These are phyloP conservation scores for Zaprionus lachaisei DNA, from an alignment of 1,140 invertebrate species.

Conservation along the genomic window DNA sequence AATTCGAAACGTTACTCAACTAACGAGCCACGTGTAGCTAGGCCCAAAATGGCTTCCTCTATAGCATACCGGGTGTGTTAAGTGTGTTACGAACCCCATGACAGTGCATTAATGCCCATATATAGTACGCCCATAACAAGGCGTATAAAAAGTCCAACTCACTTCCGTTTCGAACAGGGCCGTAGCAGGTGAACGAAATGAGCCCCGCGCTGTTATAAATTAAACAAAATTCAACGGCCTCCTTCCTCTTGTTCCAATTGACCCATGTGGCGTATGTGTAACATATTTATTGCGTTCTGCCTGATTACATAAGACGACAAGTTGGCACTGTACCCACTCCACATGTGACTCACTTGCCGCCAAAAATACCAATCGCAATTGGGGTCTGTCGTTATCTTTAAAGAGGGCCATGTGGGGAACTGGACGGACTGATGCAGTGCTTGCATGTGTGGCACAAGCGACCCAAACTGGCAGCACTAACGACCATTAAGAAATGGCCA, in stretches of 20 bases:
- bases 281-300: constrained; percentile 69
- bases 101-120: constrained; percentile 57
- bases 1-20: background rate
- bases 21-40: background rate
- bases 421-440: constrained; percentile 63
- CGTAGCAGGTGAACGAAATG: constrained; percentile 15
- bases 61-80: background rate
- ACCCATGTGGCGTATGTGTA: constrained; percentile 74
- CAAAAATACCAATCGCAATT: constrained; percentile 25
- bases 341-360: constrained; percentile 42
- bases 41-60: background rate
- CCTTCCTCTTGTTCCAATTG: background rate
- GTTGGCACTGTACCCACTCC: constrained; percentile 24
- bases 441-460: constrained; percentile 65
- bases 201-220: constrained; percentile 66
- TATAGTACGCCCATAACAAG: constrained; percentile 15
- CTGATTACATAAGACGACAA: constrained; percentile 66
- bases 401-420: constrained; percentile 30
- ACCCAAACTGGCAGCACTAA: constrained; percentile 9
- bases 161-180: constrained; percentile 57
- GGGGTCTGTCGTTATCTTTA: constrained; percentile 33
- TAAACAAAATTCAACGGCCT: constrained; percentile 40
- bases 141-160: constrained; percentile 59
- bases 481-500: constrained; percentile 69
- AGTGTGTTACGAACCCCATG: constrained; percentile 42